A percentile compares a stretch with the other conserved stretches of the same genome.
These are phyloP conservation scores for Lepidocyrtoides sp. DNA, from an alignment of 2,888 invertebrate genomes.

Conservation along the genomic window DNA sequence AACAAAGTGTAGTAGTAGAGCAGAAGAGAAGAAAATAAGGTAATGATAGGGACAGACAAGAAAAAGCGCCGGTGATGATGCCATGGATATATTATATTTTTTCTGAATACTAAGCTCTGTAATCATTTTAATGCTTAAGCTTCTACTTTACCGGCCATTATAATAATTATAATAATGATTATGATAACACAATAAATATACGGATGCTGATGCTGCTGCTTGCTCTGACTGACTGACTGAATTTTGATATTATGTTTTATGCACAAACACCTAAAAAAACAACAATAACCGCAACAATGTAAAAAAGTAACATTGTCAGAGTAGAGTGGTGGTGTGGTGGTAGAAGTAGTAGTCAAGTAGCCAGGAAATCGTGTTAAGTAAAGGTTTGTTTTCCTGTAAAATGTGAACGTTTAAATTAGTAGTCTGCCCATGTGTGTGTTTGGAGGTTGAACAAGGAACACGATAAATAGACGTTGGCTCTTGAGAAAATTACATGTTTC, in stretches of 20 bases:
- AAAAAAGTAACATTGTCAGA: not conserved
- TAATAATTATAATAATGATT: conserved; percentile 65
- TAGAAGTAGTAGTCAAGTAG: conserved; percentile 40
- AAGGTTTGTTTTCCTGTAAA: conserved; percentile 80
- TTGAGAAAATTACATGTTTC: conserved; percentile 79
- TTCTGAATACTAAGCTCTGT: conserved; percentile 47
- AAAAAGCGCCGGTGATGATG: conserved; percentile 38
- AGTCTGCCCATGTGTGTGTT: conserved; percentile 77
- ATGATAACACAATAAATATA: conserved; percentile 71
- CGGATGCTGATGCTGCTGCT: not conserved
- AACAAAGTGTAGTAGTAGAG: not conserved
- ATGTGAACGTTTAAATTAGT: conserved; percentile 79
- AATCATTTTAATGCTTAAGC: conserved; percentile 65
- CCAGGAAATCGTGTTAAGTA: conserved; percentile 76
- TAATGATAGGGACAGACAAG: conserved; percentile 30
- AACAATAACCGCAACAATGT: conserved; percentile 21
- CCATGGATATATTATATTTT: not conserved
- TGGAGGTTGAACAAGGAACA: conserved; percentile 77
- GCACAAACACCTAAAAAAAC: conserved; percentile 8
- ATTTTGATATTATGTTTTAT: conserved; percentile 41
- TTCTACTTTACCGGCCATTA: conserved; percentile 63
- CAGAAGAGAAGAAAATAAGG: not conserved
- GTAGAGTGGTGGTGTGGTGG: not conserved
- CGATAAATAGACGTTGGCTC: conserved; percentile 80
- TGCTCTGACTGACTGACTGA: not conserved